Evolutionary conservation across 2,888 invertebrate genomes (phyloP).

Genomic region (Slavum lentiscoides): DNA sequence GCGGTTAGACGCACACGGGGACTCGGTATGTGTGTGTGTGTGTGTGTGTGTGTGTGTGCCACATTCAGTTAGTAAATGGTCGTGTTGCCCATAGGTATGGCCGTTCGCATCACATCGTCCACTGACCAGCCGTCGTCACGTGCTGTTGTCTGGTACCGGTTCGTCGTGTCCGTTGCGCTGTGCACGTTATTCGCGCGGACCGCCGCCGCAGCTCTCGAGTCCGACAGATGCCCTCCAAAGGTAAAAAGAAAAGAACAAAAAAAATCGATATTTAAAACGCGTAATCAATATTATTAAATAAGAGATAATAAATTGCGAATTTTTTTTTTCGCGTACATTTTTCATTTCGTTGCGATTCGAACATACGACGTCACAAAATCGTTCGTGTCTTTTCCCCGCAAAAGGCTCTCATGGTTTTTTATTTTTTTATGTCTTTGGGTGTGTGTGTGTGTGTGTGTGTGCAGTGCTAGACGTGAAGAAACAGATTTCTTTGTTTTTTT

Average conservation of each 20-base stretch:
- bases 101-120: constrained; percentile 23
- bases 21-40: not conserved
- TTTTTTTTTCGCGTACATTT: no score
- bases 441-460: no score
- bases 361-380: no score
- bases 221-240: constrained; percentile 26
- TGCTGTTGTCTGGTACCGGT: constrained; percentile 30
- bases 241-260: not conserved
- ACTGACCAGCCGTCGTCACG: constrained; percentile 39
- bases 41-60: not conserved
- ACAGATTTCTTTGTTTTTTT: no score
- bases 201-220: not conserved
- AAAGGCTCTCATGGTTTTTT: no score
- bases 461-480: no score
- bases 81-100: constrained; percentile 43
- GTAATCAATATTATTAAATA: no score
- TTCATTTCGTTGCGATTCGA: no score
- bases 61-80: constrained; percentile 25
- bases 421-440: no score
- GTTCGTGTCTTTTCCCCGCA: no score
- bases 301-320: no score
- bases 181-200: not conserved
- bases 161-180: constrained; percentile 5
- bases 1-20: not conserved
- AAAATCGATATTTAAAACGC: not conserved